phyloP scores from a whole-genome alignment of 2,797 vertebrate genomes.

The Melanotaenia boesemani region DNA sequence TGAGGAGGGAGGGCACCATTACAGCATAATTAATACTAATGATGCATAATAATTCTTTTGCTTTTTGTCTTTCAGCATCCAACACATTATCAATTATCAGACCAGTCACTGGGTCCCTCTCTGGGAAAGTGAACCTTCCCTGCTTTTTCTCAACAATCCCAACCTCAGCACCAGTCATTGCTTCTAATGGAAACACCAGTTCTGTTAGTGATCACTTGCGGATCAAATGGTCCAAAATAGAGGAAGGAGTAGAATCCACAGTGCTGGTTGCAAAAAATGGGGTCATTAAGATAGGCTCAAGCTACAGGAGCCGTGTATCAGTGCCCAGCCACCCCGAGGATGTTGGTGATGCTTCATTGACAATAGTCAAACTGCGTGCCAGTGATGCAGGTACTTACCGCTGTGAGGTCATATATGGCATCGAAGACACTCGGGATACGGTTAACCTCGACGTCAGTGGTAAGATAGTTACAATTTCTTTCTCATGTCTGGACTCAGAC shows the following conservation, averaged over 20 bases:
- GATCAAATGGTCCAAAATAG: conserved; percentile 97
- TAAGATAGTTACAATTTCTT: conserved; percentile 73
- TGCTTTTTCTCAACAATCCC: conserved; percentile 92
- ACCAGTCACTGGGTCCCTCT: conserved; percentile 89
- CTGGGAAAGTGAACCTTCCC: conserved; percentile 91
- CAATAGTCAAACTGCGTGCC: conserved; percentile 90
- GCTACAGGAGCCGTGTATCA: conserved; percentile 91
- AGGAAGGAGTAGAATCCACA: conserved; percentile 86
- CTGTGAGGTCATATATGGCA: conserved; percentile 95
- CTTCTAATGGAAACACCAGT: conserved; percentile 59
- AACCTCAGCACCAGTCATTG: conserved; percentile 84
- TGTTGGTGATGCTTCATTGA: conserved; percentile 91
- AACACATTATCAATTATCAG: conserved; percentile 69
- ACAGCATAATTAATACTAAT: background rate
- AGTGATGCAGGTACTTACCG: conserved; percentile 96
- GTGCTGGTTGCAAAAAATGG: conserved; percentile 94
- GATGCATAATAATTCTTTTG: conserved; percentile 26
- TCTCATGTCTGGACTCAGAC: conserved; percentile 20
- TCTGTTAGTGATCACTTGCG: conserved; percentile 87
- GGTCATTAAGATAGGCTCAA: conserved; percentile 91
- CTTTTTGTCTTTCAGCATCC: conserved; percentile 69
- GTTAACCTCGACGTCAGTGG: conserved; percentile 90
- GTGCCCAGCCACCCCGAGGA: conserved; percentile 91
- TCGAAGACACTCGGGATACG: conserved; percentile 92
- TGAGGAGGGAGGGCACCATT: background rate